Conservation (phyloP, 2,113 vertebrate species). For the Callipepla squamata region DNA sequence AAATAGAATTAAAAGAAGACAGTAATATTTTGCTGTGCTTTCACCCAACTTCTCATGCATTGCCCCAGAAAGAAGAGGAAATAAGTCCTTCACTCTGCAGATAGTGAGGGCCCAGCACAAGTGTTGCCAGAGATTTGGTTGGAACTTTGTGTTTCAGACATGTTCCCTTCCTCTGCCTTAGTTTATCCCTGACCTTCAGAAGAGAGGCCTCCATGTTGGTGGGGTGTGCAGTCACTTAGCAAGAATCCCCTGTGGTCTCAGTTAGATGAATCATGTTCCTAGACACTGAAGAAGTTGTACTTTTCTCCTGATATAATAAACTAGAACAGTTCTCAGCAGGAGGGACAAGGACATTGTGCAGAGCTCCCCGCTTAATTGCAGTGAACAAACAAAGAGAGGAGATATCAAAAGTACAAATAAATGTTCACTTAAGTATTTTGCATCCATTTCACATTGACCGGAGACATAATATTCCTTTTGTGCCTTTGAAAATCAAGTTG, state of each 20-base stretch:
- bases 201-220: not conserved
- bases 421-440: not conserved
- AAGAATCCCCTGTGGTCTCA: rapidly evolving
- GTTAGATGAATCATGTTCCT: not conserved
- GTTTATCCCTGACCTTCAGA: not conserved
- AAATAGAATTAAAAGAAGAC: not conserved
- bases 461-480: not conserved
- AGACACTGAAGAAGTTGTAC: not conserved
- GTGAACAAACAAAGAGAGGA: not conserved
- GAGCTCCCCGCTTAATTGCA: not conserved
- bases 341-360: not conserved
- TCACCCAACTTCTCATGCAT: not conserved
- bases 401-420: not conserved
- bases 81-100: not conserved
- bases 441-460: not conserved
- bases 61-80: not conserved
- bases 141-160: not conserved
- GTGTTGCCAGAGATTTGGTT: not conserved
- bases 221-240: not conserved
- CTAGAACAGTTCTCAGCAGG: not conserved
- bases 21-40: not conserved
- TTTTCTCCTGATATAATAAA: not conserved
- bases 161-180: not conserved
- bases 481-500: not conserved
- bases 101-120: not conserved